Conservation (phyloP, 2,797 vertebrate genomes). For the Artibeus jamaicensis region DNA sequence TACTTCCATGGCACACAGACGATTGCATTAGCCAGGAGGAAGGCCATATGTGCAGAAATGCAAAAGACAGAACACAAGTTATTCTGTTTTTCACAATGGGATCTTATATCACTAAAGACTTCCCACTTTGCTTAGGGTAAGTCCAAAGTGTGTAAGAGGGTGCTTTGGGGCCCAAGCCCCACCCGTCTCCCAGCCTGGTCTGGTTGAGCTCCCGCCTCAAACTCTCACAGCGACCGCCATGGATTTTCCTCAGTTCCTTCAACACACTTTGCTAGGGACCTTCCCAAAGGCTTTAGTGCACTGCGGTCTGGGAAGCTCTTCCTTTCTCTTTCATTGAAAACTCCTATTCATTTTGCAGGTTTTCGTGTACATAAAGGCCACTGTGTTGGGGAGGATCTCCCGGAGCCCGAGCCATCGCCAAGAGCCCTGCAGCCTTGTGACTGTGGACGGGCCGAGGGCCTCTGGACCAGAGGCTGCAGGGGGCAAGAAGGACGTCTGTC, state of each 20-base stretch:
- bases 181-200: not conserved
- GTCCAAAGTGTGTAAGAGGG: slow-evolving; percentile 63
- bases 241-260: not conserved
- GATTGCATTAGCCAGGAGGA: not conserved
- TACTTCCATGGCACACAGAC: not conserved
- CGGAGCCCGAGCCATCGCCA: not conserved
- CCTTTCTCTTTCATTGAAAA: not conserved
- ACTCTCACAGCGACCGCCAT: not conserved
- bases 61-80: slow-evolving; percentile 35
- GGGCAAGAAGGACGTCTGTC: not conserved
- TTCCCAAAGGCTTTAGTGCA: not conserved
- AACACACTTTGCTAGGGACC: not conserved
- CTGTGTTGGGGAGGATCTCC: not conserved
- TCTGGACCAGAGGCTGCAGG: not conserved
- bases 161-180: not conserved
- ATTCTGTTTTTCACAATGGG: slow-evolving; percentile 52
- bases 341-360: not conserved
- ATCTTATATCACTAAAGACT: slow-evolving; percentile 59
- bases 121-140: slow-evolving; percentile 67
- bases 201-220: not conserved
- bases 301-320: not conserved
- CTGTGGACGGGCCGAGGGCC: not conserved
- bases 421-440: not conserved
- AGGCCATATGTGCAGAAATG: not conserved
- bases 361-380: not conserved